These are phyloP conservation scores for Marisa cornuarietis DNA, from an alignment of 1,140 invertebrate species.

Conservation along the genomic window DNA sequence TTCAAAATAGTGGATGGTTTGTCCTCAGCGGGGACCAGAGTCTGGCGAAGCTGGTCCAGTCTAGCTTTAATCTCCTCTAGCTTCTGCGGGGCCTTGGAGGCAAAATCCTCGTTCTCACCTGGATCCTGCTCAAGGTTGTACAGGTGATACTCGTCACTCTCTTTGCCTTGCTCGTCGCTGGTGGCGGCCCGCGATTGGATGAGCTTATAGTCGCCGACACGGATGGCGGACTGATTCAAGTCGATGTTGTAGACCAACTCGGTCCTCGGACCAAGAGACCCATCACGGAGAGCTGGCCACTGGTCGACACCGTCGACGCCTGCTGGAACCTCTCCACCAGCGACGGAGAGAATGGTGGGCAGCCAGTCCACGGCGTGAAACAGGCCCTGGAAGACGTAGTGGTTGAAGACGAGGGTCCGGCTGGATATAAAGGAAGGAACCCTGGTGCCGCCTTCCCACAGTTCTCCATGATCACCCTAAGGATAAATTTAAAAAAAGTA, in stretches of 20 bases:
- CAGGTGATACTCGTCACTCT: background rate
- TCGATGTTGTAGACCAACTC: constrained; percentile 18
- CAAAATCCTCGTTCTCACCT: constrained; percentile 11
- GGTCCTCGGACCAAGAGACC: background rate
- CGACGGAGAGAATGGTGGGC: constrained; percentile 10
- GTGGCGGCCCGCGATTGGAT: background rate
- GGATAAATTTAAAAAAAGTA: too few relatives aligned
- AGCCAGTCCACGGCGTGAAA: constrained; percentile 22
- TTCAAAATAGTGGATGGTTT: background rate
- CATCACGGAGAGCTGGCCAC: constrained; percentile 1
- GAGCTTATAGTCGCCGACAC: constrained; percentile 11
- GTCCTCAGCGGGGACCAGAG: background rate
- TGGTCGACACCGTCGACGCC: constrained; percentile 14
- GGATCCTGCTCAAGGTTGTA: constrained; percentile 14
- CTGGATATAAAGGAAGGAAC: constrained; percentile 10
- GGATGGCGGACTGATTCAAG: constrained; percentile 14
- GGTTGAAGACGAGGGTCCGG: background rate
- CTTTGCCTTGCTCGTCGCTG: background rate
- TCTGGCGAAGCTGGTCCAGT: background rate
- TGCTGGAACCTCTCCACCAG: background rate
- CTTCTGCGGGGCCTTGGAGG: background rate
- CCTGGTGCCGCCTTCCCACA: constrained; percentile 15
- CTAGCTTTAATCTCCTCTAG: background rate
- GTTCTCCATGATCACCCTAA: constrained; percentile 7
- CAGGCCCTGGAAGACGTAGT: constrained; percentile 2